Evolutionary conservation across 2,113 vertebrate species (phyloP).

Genomic region (Syrrhaptes paradoxus): DNA sequence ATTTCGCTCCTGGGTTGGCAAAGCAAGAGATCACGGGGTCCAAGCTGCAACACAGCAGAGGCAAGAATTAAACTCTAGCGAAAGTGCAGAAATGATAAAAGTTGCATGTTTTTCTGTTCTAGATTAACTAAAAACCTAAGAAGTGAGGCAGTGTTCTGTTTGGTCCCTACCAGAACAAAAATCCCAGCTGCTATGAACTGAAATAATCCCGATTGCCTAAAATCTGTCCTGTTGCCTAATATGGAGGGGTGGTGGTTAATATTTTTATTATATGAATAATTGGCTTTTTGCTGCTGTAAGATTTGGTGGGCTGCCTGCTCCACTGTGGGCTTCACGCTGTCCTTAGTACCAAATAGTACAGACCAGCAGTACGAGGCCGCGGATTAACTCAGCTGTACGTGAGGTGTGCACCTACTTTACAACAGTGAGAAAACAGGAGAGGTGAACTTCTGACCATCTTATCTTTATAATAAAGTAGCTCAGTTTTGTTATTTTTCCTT

Average conservation of each 20-base stretch:
- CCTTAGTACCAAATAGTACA: background rate
- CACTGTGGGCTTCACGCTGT: background rate
- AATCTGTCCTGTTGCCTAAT: background rate
- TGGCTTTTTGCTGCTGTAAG: background rate
- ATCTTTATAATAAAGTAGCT: background rate
- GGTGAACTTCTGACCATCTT: background rate
- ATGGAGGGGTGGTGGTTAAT: background rate
- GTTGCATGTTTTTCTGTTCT: background rate
- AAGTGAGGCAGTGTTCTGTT: background rate
- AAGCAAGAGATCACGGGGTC: constrained; percentile 74
- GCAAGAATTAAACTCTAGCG: background rate
- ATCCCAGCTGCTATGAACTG: background rate
- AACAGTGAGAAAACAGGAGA: background rate
- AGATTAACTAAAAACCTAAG: background rate
- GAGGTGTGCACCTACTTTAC: background rate
- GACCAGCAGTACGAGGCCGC: background rate
- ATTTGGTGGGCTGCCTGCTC: background rate
- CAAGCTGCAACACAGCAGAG: constrained; percentile 72
- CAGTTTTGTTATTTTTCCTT: background rate
- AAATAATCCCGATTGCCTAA: background rate
- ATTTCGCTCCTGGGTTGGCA: constrained; percentile 67
- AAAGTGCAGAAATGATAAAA: no score
- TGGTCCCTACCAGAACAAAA: background rate
- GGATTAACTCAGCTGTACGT: background rate
- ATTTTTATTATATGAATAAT: background rate